Conservation (phyloP, 2,888 invertebrate genomes). For the Euphydryas editha region DNA sequence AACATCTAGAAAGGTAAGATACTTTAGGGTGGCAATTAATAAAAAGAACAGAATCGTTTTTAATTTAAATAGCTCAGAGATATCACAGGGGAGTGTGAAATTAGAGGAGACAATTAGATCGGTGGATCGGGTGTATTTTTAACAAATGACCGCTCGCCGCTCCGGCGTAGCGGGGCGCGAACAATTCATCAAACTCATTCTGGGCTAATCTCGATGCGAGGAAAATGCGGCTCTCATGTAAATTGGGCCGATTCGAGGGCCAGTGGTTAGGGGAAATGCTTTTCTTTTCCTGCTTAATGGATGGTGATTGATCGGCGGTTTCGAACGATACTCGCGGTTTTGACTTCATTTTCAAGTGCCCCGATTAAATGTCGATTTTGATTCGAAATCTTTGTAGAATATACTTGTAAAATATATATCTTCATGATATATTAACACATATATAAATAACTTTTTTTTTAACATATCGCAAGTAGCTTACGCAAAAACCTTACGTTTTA, state of each 20-base stretch:
- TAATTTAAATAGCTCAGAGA: slow-evolving; percentile 70
- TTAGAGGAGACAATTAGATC: slow-evolving; percentile 84
- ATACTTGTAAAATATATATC: neutral
- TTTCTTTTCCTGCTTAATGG: slow-evolving; percentile 83
- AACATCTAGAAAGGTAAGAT: slow-evolving; percentile 96
- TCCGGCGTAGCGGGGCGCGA: slow-evolving; percentile 62
- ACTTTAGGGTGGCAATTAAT: slow-evolving; percentile 10
- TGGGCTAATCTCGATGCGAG: slow-evolving; percentile 82
- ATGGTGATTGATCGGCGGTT: slow-evolving; percentile 82
- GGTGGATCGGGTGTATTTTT: slow-evolving; percentile 83
- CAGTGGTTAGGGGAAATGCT: slow-evolving; percentile 81
- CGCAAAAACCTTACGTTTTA: too few relatives aligned
- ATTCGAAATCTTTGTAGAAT: slow-evolving; percentile 36
- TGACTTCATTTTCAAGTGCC: slow-evolving; percentile 75
- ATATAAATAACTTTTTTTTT: neutral
- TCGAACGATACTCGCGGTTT: slow-evolving; percentile 79
- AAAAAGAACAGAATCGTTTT: slow-evolving; percentile 42
- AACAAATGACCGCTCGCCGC: slow-evolving; percentile 79
- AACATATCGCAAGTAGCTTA: too few relatives aligned
- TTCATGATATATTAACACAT: neutral
- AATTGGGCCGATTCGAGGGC: slow-evolving; percentile 82
- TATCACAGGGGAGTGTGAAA: slow-evolving; percentile 80
- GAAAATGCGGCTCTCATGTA: slow-evolving; percentile 84
- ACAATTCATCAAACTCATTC: slow-evolving; percentile 84
- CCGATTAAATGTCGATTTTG: slow-evolving; percentile 63